These are phyloP conservation scores for Orgyia antiqua DNA, from an alignment of 2,888 invertebrate species.

Conservation along the genomic window DNA sequence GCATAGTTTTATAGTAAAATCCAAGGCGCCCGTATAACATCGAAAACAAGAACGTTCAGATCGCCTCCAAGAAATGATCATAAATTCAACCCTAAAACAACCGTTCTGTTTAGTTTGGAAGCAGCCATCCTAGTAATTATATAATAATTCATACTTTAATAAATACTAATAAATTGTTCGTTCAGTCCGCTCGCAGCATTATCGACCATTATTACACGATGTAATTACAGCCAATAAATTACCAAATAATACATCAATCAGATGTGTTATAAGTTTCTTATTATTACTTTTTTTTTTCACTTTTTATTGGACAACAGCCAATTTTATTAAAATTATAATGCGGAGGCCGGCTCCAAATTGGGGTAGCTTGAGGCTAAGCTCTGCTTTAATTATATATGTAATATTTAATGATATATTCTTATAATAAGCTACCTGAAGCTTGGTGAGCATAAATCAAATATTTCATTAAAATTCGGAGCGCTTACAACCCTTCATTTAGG, in stretches of 20 bases:
- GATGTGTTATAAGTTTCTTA: constrained; percentile 76
- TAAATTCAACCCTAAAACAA: constrained; percentile 73
- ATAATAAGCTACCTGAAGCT: constrained; percentile 77
- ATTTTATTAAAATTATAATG: constrained; percentile 78
- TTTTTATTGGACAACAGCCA: constrained; percentile 61
- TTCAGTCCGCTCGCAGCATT: constrained; percentile 55
- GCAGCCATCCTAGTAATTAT: constrained; percentile 73
- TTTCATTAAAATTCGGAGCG: constrained; percentile 73
- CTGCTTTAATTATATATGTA: constrained; percentile 75
- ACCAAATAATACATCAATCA: constrained; percentile 78
- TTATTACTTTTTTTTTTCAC: constrained; percentile 50
- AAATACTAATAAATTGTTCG: constrained; percentile 76
- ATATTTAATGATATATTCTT: constrained; percentile 76
- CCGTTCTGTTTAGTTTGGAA: constrained; percentile 72
- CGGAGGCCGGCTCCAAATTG: constrained; percentile 62
- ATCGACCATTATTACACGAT: constrained; percentile 74
- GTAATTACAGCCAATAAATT: constrained; percentile 77
- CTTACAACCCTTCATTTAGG: constrained; percentile 69
- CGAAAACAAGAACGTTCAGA: constrained; percentile 58
- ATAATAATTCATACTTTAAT: constrained; percentile 78
- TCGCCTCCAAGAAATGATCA: constrained; percentile 63
- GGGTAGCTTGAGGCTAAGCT: constrained; percentile 70
- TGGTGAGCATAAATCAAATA: constrained; percentile 74
- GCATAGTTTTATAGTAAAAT: constrained; percentile 26
- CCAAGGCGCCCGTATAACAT: constrained; percentile 37